phyloP scores from a whole-genome alignment of 1,140 invertebrate species.

The Lysiphlebus fabarum region DNA sequence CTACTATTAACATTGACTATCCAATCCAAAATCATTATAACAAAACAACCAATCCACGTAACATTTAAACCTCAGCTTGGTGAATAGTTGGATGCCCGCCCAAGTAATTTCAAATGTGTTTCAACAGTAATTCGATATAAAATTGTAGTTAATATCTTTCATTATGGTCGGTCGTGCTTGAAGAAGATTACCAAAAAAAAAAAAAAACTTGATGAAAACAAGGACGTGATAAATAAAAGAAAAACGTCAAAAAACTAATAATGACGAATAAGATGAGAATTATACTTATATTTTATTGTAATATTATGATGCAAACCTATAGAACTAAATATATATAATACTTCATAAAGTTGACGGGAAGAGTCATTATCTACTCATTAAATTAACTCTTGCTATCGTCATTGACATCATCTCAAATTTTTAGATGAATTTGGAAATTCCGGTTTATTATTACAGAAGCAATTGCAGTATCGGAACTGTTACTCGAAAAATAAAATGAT shows the following conservation, averaged over 20 bases:
- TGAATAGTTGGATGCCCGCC: conserved; percentile 39
- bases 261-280: conserved; percentile 6
- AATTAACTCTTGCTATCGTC: too few species aligned
- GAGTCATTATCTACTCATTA: too few species aligned
- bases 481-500: too few species aligned
- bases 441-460: too few species aligned
- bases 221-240: conserved; percentile 2
- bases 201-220: conserved; percentile 8
- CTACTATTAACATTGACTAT: conserved; percentile 10
- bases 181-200: conserved; percentile 16
- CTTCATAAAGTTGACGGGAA: too few species aligned
- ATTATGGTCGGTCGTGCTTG: conserved; percentile 46
- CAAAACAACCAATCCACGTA: conserved; percentile 33
- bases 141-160: conserved; percentile 59
- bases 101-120: conserved; percentile 55
- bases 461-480: too few species aligned
- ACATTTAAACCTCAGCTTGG: conserved; percentile 28
- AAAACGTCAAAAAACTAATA: conserved; percentile 2
- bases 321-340: too few species aligned
- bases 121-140: conserved; percentile 57
- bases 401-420: too few species aligned
- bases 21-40: conserved; percentile 36
- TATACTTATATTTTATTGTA: too few species aligned
- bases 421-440: too few species aligned
- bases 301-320: too few species aligned